A percentile compares a stretch with the other conserved stretches of the same genome.
Conservation (phyloP, 1,140 invertebrate species). For the Cheumatopsyche charites region DNA sequence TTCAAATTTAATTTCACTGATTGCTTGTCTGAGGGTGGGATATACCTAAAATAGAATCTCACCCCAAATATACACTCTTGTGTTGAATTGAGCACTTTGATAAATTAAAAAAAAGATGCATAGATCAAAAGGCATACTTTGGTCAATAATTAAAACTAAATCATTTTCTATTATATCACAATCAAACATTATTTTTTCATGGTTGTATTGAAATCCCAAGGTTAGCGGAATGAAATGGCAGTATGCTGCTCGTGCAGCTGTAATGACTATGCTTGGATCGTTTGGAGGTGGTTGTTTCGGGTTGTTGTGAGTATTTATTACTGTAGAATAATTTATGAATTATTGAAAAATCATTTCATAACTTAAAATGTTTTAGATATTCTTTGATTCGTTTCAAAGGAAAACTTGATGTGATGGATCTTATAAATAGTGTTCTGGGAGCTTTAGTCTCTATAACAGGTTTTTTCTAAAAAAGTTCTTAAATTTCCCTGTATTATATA, state of each 20-base stretch:
- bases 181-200: no score
- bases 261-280: constrained; percentile 87
- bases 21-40: neutral
- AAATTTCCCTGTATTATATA: neutral
- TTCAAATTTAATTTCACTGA: constrained; percentile 11
- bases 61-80: constrained; percentile 1
- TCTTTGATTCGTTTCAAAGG: constrained; percentile 73
- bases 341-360: neutral
- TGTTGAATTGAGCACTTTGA: neutral
- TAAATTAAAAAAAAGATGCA: constrained; percentile 10
- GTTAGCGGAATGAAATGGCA: constrained; percentile 79
- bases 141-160: no score
- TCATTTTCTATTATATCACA: no score
- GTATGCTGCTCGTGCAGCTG: constrained; percentile 86
- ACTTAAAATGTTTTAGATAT: constrained; percentile 55
- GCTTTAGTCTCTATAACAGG: constrained; percentile 87
- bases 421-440: constrained; percentile 89
- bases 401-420: constrained; percentile 78
- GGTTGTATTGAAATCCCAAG: constrained; percentile 48
- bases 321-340: constrained; percentile 2
- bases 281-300: constrained; percentile 86
- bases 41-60: constrained; percentile 13
- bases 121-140: constrained; percentile 2
- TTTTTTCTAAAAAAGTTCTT: constrained; percentile 55
- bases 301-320: constrained; percentile 58